These are phyloP conservation scores for Anthonomus grandis DNA, from an alignment of 1,140 invertebrate genomes.

Conservation along the genomic window DNA sequence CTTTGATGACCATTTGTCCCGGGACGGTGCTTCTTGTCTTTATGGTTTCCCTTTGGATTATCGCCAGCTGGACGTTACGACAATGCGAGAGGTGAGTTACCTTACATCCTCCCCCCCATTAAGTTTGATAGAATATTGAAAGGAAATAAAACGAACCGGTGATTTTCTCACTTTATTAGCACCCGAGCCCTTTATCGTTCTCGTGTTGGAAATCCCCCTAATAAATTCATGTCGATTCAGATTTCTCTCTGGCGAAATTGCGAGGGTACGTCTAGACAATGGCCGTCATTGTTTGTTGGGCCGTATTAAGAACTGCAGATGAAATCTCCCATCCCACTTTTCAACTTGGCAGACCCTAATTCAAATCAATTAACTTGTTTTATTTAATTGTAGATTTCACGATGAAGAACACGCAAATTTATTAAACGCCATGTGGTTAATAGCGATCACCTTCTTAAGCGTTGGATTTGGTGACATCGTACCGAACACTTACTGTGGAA, in stretches of 20 bases:
- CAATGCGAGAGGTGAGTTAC: slow-evolving; percentile 93
- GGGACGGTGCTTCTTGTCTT: slow-evolving; percentile 97
- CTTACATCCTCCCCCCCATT: not conserved
- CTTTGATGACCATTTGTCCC: slow-evolving; percentile 99
- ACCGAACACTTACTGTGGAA: slow-evolving; percentile 98
- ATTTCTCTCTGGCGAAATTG: too few relatives aligned
- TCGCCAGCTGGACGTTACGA: slow-evolving; percentile 96
- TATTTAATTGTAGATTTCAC: slow-evolving; percentile 72
- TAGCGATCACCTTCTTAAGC: slow-evolving; percentile 96
- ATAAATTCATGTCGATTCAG: too few relatives aligned
- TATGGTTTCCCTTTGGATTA: slow-evolving; percentile 99
- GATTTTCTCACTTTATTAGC: too few relatives aligned
- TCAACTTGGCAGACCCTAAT: too few relatives aligned
- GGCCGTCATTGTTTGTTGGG: not conserved
- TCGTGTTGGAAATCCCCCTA: too few relatives aligned
- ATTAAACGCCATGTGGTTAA: slow-evolving; percentile 98
- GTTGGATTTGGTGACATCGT: slow-evolving; percentile 99
- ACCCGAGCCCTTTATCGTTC: too few relatives aligned
- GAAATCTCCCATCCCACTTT: too few relatives aligned
- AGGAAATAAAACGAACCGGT: too few relatives aligned
- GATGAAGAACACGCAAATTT: slow-evolving; percentile 96
- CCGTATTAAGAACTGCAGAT: too few relatives aligned
- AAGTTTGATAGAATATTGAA: too few relatives aligned
- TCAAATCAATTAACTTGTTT: too few relatives aligned
- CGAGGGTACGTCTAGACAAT: too few relatives aligned